Conservation (phyloP, 2,113 vertebrate genomes). For the Cromileptes altivelis region DNA sequence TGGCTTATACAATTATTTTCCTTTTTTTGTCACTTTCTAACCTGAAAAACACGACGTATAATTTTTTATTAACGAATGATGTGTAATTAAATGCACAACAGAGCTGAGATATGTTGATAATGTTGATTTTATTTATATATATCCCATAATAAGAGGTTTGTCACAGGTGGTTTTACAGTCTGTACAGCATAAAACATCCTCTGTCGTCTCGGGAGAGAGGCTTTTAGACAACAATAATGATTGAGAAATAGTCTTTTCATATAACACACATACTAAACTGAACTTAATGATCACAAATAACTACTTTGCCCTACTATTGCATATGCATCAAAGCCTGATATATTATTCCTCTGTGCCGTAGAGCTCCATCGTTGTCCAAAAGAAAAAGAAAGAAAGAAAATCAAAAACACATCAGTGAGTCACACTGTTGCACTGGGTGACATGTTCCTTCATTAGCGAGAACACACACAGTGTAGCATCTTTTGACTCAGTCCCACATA, state of each 20-base stretch:
- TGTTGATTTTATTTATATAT: background rate
- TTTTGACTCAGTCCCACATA: background rate
- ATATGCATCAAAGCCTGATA: background rate
- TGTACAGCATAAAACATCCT: background rate
- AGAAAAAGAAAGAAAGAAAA: background rate
- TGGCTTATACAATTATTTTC: slow-evolving; percentile 9
- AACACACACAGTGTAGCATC: too few relatives aligned
- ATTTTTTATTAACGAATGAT: background rate
- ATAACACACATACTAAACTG: background rate
- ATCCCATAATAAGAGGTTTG: background rate
- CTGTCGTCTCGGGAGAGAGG: background rate
- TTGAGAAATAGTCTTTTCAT: background rate
- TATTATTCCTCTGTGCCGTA: background rate
- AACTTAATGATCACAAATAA: background rate
- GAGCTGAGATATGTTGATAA: background rate
- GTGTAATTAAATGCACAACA: too few relatives aligned
- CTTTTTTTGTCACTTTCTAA: slow-evolving; percentile 15
- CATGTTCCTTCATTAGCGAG: background rate
- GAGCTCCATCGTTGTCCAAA: background rate
- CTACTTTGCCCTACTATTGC: background rate
- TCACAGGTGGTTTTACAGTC: background rate
- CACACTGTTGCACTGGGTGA: background rate
- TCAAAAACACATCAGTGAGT: background rate
- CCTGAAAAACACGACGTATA: background rate
- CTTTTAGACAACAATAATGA: background rate